Percentiles rank a stretch among this genome's conserved stretches.
Evolutionary conservation across 2,797 vertebrate genomes (phyloP).

Genomic region (Euthynnus affinis): DNA sequence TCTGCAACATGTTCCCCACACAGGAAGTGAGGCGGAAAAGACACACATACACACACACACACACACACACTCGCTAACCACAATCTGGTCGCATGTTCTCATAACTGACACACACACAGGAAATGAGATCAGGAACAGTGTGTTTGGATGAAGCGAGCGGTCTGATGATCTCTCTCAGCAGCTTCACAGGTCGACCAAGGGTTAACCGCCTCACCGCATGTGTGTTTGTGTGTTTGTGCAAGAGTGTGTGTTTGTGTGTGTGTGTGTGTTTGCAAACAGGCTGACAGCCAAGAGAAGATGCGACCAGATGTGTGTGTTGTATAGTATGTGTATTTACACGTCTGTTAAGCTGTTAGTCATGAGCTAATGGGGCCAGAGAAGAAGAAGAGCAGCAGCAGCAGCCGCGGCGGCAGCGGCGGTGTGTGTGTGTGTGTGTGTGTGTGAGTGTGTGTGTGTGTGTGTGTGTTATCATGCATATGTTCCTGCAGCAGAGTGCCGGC

Average conservation of each 20-base stretch:
- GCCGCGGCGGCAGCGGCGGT: too few relatives aligned
- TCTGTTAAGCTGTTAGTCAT: constrained; percentile 66
- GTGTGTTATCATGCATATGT: constrained; percentile 22
- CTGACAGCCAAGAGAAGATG: constrained; percentile 23
- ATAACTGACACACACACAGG: not conserved
- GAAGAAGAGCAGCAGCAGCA: too few relatives aligned
- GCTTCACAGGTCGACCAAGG: constrained; percentile 31
- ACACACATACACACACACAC: not conserved
- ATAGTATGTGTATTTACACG: constrained; percentile 35
- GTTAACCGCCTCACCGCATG: constrained; percentile 47
- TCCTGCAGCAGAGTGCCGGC: constrained; percentile 6
- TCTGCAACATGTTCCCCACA: constrained; percentile 5
- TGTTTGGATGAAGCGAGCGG: constrained; percentile 26
- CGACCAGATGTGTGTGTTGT: constrained; percentile 17
- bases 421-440: constrained; percentile 23
- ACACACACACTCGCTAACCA: not conserved
- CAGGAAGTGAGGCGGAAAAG: constrained; percentile 11
- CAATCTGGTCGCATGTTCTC: not conserved
- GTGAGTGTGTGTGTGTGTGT: constrained; percentile 23
- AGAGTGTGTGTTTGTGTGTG: constrained; percentile 21
- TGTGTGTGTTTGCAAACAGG: constrained; percentile 48
- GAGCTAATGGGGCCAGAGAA: constrained; percentile 62
- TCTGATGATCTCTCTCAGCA: constrained; percentile 48
- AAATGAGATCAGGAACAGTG: constrained; percentile 31
- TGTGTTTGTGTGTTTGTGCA: constrained; percentile 13